Evolutionary conservation across 2,113 vertebrate genomes (phyloP).

Genomic region (Clinocottus analis): DNA sequence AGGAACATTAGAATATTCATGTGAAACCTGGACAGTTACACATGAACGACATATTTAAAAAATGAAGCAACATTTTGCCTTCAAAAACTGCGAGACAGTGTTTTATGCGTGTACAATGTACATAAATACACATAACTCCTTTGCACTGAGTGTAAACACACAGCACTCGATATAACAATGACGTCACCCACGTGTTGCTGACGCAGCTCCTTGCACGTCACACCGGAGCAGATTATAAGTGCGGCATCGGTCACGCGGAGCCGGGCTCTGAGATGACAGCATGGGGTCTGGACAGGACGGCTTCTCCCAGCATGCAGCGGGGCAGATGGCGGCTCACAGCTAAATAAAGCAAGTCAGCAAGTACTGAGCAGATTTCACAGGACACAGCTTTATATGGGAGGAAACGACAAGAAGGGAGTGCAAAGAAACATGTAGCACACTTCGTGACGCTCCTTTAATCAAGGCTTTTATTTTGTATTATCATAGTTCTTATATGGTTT

Average conservation of each 20-base stretch:
- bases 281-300: slow-evolving; percentile 25
- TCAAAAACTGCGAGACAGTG: background rate
- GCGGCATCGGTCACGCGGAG: background rate
- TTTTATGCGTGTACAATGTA: no score
- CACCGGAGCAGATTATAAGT: slow-evolving; percentile 23
- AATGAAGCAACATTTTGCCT: background rate
- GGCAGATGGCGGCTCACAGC: slow-evolving; percentile 63
- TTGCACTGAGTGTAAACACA: background rate
- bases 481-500: background rate
- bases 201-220: background rate
- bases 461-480: background rate
- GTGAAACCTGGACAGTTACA: background rate
- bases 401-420: background rate
- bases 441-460: background rate
- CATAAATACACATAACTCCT: background rate
- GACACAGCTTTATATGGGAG: background rate
- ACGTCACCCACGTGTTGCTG: background rate
- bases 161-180: no score
- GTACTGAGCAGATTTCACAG: background rate
- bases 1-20: background rate
- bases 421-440: background rate
- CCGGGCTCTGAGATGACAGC: slow-evolving; percentile 48
- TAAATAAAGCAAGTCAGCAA: slow-evolving; percentile 51
- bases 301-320: slow-evolving; percentile 47
- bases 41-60: no score